These are phyloP conservation scores for Kuschelorhynchus macadamiae DNA, from an alignment of 2,888 invertebrate species.

Conservation along the genomic window DNA sequence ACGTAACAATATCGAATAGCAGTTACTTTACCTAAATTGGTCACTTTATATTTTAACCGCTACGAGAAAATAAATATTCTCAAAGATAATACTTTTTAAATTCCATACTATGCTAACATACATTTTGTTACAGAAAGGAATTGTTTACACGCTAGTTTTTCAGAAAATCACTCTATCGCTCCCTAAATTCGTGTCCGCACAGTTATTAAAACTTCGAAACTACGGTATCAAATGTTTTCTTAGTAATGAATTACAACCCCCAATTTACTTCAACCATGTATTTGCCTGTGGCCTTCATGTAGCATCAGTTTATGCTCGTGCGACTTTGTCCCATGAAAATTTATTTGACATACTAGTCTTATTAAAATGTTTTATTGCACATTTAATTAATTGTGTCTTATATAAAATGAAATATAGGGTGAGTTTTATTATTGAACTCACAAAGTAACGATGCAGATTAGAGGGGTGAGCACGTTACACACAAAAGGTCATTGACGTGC, in stretches of 20 bases:
- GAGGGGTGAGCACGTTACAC: constrained; percentile 25
- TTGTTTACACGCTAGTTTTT: no score
- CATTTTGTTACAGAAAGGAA: no score
- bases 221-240: constrained; percentile 5
- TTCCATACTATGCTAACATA: no score
- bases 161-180: no score
- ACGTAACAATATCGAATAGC: no score
- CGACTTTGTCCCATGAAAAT: constrained; percentile 41
- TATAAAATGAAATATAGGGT: constrained; percentile 38
- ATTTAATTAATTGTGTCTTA: constrained; percentile 42
- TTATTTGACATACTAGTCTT: constrained; percentile 42
- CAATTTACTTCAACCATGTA: constrained; percentile 23
- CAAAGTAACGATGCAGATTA: constrained; percentile 24
- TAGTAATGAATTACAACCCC: constrained; percentile 17
- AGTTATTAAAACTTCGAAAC: not conserved
- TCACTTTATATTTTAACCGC: no score
- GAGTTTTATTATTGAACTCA: constrained; percentile 24
- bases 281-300: constrained; percentile 18
- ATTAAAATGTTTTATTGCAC: constrained; percentile 47
- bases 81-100: no score
- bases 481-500: constrained; percentile 36
- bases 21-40: no score
- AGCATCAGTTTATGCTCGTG: constrained; percentile 28
- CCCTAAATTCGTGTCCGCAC: not conserved
- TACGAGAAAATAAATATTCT: no score